Evolutionary conservation across 2,797 vertebrate genomes (phyloP).

Genomic region (Erethizon dorsatum): DNA sequence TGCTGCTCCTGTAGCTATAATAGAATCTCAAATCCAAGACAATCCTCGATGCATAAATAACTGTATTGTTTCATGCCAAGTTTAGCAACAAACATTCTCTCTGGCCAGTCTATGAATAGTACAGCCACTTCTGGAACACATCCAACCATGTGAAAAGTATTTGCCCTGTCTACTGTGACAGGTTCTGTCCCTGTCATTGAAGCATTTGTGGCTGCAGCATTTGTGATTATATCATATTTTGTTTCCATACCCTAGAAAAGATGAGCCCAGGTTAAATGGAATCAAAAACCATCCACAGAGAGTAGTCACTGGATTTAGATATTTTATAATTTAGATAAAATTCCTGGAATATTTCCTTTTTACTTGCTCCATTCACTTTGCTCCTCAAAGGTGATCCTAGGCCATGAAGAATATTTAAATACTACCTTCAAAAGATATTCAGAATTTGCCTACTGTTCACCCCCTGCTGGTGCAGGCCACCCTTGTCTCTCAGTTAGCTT

Average conservation of each 20-base stretch:
- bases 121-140: background rate
- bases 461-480: background rate
- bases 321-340: background rate
- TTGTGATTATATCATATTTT: background rate
- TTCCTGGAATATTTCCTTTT: background rate
- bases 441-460: background rate
- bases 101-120: constrained; percentile 34
- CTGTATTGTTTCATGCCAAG: constrained; percentile 1
- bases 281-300: background rate
- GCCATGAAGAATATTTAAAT: background rate
- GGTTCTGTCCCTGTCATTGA: background rate
- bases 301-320: background rate
- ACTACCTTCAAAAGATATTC: background rate
- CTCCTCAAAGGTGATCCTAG: background rate
- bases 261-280: background rate
- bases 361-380: background rate
- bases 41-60: constrained; percentile 11
- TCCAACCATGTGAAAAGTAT: background rate
- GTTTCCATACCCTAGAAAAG: background rate
- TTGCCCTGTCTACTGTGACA: background rate
- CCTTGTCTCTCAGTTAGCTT: background rate
- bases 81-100: constrained; percentile 1
- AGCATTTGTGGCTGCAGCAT: background rate
- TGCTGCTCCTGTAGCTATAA: background rate
- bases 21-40: constrained; percentile 55